Evolutionary conservation across 2,888 invertebrate genomes (phyloP), one percentile per base, ranked within the genome.

Genomic region (Carterocephalus palaemon): DNA sequence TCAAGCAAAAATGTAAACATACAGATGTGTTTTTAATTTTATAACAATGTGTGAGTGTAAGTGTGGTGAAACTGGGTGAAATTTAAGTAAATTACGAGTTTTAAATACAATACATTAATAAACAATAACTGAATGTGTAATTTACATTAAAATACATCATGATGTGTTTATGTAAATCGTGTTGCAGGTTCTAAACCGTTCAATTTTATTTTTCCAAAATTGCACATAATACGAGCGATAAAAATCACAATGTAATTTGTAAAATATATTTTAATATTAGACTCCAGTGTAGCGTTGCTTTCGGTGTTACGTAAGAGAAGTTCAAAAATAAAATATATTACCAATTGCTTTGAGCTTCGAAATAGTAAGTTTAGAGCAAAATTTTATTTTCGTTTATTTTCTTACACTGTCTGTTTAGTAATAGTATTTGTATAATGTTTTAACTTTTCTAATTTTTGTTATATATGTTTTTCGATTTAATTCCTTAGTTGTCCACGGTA

Each of bases 201-300:
- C 54, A 73, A 69, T 71, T 70, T 70, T 67, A 70, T 75, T 70
- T 69, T 73, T 66, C 66, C 71, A 72, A 78, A 57, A 70, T 70
- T 68, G 81, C 84, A 84, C 84, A 66, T 67, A 67, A 72, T 82
- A 81, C 80, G 64, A 80, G 75, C 72, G 70, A 76, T 72, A 71
- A 70, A 64, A 67, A 66, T 70, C 80, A 79, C 84, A 86, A 84
- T 82, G 82, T 82, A 84, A 86, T 80, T 76, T 75, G 65, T 70
- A 72, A 56, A 68, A 70, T 67, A 74, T 73, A 67, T 69, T 66
- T 66, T 57, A 28, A 52, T 62, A 15, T 36, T 43, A 62, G 70
- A 72, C 70, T 70, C 70, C 68, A 64, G 62, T 75, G 67, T 76
- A 64, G 72, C 75, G 75, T 78, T 60, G 83, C 84, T 84, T 83